Evolutionary conservation across 2,888 invertebrate species (phyloP), one percentile per base, ranked within the genome.

Genomic region (Erannis defoliaria): DNA sequence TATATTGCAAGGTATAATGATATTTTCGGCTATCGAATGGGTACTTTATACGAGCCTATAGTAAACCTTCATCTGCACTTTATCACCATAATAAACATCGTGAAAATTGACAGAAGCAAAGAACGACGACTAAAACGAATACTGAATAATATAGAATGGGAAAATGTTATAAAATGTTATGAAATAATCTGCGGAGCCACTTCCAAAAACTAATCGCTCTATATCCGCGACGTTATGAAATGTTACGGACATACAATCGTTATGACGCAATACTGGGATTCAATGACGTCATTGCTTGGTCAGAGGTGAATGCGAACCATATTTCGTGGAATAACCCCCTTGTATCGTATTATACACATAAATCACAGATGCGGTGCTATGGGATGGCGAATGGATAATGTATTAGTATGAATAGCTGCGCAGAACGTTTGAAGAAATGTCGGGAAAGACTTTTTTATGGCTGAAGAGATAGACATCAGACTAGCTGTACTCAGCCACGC

Each of bases 241-340:
- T 81, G 83, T 84, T 85, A 80, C 77, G 45, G 50, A 38, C 55
- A 60, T 35, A 61, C 76, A 76, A 81, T 61, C 80, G 83, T 84
- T 85, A 82, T 73, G 77, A 74, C 72, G 63, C 68, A 71, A 80
- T 85, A 86, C 87, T 86, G 78, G 78, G 82, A 83, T 82, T 80
- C 82, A 76, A 82, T 84, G 85, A 81, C 83, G 81, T 81, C 84
- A 81, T 80, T 62, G 70, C 70, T 71, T 68, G 74, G 71, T 68
- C 70, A 58, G 65, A 66, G 63, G 50, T 56, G 64, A 60, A 55
- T 46, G 31, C 46, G 42, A 55, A 53, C 54, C 56, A 35, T 58
- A 61, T 64, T 55, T 56, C 56, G 56, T n/a, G 43, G 56, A 43
- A 55, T 59, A 53, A 33, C 31, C 38, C 31, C 16, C 14, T 33